Evolutionary conservation across 2,888 invertebrate species (phyloP).

Genomic region (Anarsia innoxiella): DNA sequence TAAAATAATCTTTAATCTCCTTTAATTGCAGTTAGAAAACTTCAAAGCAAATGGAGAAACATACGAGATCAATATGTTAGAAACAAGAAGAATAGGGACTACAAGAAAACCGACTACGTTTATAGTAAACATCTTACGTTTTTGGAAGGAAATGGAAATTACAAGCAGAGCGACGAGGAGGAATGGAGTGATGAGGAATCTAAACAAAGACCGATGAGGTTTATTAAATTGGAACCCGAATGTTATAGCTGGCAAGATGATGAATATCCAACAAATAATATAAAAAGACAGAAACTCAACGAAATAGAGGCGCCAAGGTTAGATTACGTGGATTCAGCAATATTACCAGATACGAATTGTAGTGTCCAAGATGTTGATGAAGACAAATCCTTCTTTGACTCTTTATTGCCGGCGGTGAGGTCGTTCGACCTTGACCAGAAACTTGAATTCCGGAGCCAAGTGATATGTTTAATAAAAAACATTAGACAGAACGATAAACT

Average conservation of each 20-base stretch:
- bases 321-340: constrained; percentile 42
- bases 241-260: constrained; percentile 32
- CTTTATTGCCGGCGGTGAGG: constrained; percentile 50
- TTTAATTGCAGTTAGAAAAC: constrained; percentile 9
- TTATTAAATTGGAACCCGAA: constrained; percentile 15
- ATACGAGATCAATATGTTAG: constrained; percentile 58
- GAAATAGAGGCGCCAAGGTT: constrained; percentile 26
- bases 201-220: constrained; percentile 6
- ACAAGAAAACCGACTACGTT: constrained; percentile 37
- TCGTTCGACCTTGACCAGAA: constrained; percentile 54
- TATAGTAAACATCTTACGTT: constrained; percentile 51
- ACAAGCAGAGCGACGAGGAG: constrained; percentile 34
- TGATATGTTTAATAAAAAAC: constrained; percentile 42
- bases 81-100: constrained; percentile 33
- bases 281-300: constrained; percentile 32
- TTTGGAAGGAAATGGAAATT: constrained; percentile 37
- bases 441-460: constrained; percentile 49
- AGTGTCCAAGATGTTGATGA: constrained; percentile 38
- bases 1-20: too few species aligned
- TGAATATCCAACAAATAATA: constrained; percentile 33
- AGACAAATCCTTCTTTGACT: constrained; percentile 57
- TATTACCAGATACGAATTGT: constrained; percentile 28
- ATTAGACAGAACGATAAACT: constrained; percentile 32
- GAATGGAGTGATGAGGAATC: constrained; percentile 17
- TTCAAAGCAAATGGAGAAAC: constrained; percentile 60